These are phyloP conservation scores for Avahi laniger DNA, from an alignment of 2,797 vertebrate genomes.

Conservation along the genomic window DNA sequence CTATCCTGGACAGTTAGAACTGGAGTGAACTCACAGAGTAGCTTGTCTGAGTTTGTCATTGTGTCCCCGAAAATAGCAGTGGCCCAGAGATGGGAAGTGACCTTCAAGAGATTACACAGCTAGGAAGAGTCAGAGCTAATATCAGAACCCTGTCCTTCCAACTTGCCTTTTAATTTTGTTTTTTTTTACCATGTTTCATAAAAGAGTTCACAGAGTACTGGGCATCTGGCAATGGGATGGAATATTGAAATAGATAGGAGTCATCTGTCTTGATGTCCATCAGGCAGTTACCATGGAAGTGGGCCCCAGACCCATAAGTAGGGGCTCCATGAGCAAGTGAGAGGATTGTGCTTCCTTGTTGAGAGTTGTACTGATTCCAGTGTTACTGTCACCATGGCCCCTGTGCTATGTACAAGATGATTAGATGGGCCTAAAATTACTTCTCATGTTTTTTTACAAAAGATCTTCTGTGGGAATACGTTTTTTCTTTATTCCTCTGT, in stretches of 20 bases:
- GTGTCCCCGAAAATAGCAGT: background rate
- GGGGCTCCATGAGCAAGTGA: accelerated
- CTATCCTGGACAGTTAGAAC: background rate
- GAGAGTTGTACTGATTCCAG: background rate
- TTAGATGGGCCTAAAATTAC: background rate
- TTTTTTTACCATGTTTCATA: background rate
- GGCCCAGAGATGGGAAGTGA: background rate
- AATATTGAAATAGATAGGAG: background rate
- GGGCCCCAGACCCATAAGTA: background rate
- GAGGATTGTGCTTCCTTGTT: background rate
- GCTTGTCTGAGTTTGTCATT: background rate
- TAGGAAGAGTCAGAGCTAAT: background rate
- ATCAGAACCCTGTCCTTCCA: background rate
- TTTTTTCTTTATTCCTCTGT: background rate
- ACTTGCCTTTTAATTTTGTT: background rate
- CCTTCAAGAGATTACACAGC: background rate
- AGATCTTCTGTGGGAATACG: background rate
- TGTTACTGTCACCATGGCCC: background rate
- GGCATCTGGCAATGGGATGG: background rate
- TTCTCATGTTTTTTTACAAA: background rate
- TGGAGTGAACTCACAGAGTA: background rate
- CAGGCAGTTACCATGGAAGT: background rate
- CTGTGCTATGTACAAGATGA: background rate
- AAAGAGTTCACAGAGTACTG: background rate
- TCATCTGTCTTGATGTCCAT: background rate